Conservation (phyloP, 2,888 invertebrate genomes). For the Alitta virens region DNA sequence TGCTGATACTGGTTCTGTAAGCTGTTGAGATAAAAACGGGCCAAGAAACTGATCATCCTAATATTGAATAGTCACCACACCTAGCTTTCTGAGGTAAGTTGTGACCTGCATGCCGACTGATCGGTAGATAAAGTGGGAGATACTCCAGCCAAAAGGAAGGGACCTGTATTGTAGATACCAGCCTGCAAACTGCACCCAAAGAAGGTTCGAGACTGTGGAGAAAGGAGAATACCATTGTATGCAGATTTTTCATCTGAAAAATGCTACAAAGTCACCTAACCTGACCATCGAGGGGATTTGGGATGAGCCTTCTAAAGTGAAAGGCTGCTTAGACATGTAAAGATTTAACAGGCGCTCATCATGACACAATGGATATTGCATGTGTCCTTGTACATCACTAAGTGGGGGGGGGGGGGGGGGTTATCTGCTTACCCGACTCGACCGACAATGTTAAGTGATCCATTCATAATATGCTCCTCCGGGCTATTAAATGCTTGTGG, state of each 20-base stretch:
- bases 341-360: background rate
- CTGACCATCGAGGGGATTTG: background rate
- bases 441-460: background rate
- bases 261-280: background rate
- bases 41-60: background rate
- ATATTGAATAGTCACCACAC: background rate
- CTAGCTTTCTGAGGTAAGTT: background rate
- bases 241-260: background rate
- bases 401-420: background rate
- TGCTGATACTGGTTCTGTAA: too few relatives aligned
- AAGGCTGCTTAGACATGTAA: background rate
- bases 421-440: background rate
- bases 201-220: too few relatives aligned
- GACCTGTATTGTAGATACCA: background rate
- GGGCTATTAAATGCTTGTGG: background rate
- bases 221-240: background rate
- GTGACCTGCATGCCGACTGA: background rate
- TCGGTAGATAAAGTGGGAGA: background rate
- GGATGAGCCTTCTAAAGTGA: background rate
- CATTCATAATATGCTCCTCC: background rate
- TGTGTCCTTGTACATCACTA: background rate
- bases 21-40: too few relatives aligned
- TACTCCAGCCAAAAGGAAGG: background rate
- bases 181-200: background rate
- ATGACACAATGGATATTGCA: background rate